These are phyloP conservation scores for Euura saliciscinereae DNA, from an alignment of 1,140 invertebrate species.

Conservation along the genomic window DNA sequence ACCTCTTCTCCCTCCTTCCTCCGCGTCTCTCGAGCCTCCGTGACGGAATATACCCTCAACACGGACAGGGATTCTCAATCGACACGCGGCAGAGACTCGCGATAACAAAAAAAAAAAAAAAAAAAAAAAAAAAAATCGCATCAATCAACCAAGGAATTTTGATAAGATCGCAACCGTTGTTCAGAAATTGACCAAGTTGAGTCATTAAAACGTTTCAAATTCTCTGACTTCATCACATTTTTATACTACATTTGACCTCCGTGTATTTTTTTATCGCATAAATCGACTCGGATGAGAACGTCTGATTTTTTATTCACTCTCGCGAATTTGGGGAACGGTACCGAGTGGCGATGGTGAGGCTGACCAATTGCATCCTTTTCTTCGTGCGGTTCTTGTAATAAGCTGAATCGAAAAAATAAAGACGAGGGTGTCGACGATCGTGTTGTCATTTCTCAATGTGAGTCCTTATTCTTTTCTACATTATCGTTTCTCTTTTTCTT, in stretches of 20 bases:
- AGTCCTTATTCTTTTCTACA: constrained; percentile 6
- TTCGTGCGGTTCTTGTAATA: background rate
- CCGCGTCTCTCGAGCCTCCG: constrained; percentile 18
- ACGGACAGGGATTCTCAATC: constrained; percentile 21
- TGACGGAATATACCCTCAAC: constrained; percentile 4
- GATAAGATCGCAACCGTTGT: background rate
- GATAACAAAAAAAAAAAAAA: too few relatives aligned
- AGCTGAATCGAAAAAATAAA: background rate
- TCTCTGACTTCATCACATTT: background rate
- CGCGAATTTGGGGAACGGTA: too few relatives aligned
- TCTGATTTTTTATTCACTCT: too few relatives aligned
- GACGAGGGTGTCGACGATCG: constrained; percentile 28
- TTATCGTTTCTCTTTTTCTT: background rate
- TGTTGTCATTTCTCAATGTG: constrained; percentile 46
- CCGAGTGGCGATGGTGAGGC: too few relatives aligned
- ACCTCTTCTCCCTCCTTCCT: constrained; percentile 16
- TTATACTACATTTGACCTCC: background rate
- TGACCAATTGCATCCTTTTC: too few relatives aligned
- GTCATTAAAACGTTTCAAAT: constrained; percentile 4
- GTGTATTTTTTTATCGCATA: background rate
- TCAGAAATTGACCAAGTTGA: background rate
- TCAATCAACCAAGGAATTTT: background rate
- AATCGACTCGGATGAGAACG: too few relatives aligned
- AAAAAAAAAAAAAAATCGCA: background rate
- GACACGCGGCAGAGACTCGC: background rate